Evolutionary conservation across 2,113 vertebrate species (phyloP).

Genomic region (Nymphicus hollandicus): DNA sequence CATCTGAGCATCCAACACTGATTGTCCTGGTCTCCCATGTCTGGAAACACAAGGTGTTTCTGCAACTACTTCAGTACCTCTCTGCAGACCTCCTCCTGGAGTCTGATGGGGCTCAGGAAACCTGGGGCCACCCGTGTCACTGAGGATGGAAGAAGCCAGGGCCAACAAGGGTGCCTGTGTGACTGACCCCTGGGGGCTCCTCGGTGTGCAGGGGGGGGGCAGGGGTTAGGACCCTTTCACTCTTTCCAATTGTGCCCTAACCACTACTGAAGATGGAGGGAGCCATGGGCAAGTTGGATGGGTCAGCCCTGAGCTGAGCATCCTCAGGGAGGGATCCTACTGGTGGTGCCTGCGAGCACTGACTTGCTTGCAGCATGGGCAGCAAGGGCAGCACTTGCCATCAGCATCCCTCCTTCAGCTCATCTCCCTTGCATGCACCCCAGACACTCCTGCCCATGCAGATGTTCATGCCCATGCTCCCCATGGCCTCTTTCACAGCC

Average conservation of each 20-base stretch:
- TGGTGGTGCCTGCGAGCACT: neutral
- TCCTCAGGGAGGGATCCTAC: neutral
- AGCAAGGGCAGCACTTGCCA: neutral
- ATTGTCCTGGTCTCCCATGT: neutral
- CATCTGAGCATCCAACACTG: neutral
- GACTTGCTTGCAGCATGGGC: neutral
- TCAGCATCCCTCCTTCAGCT: neutral
- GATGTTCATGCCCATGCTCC: fast-evolving
- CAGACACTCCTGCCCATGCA: neutral
- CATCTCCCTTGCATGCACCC: neutral
- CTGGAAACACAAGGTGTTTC: neutral
- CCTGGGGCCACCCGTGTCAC: no score
- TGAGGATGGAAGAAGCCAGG: neutral
- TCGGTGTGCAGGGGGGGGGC: neutral
- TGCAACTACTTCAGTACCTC: neutral
- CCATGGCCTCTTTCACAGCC: neutral
- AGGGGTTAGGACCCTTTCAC: fast-evolving
- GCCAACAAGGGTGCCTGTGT: neutral
- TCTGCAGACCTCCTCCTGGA: neutral
- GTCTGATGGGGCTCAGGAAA: neutral
- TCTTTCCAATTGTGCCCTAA: neutral
- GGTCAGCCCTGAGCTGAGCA: neutral
- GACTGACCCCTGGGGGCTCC: neutral
- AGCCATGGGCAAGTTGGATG: neutral
- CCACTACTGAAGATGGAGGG: neutral